phyloP scores from a whole-genome alignment of 92 coral and sea anemone genomes.

The Plumapathes pennacea region DNA sequence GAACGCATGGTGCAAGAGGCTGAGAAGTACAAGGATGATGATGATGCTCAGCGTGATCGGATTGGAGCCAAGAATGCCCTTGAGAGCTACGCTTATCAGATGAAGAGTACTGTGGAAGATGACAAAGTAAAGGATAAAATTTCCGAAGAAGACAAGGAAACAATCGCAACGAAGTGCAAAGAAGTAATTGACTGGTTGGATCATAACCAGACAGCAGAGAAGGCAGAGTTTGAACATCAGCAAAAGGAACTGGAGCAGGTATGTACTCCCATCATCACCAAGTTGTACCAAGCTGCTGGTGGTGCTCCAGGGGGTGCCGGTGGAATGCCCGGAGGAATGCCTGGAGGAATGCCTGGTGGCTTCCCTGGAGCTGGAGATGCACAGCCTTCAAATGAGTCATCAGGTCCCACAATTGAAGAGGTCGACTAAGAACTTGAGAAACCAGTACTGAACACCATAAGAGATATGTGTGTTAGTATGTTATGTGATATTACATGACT shows the following conservation, averaged over 20 bases:
- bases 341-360: constrained; percentile 73
- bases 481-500: too few relatives aligned
- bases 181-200: constrained; percentile 94
- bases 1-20: constrained; percentile 77
- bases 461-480: too few relatives aligned
- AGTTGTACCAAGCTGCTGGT: constrained; percentile 90
- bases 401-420: constrained; percentile 98
- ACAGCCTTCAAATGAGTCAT: constrained; percentile 62
- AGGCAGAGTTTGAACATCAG: constrained; percentile 67
- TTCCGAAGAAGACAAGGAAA: constrained; percentile 81
- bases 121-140: constrained; percentile 93
- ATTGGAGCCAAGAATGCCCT: constrained; percentile 84
- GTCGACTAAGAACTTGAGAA: constrained; percentile 58
- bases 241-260: constrained; percentile 92
- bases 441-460: not conserved
- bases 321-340: constrained; percentile 51
- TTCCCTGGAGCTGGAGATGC: constrained; percentile 62
- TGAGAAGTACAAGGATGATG: constrained; percentile 82
- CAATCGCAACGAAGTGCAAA: constrained; percentile 79
- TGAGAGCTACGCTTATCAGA: constrained; percentile 93
- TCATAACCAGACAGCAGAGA: constrained; percentile 58
- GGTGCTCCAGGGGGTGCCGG: constrained; percentile 37
- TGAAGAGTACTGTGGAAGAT: constrained; percentile 91
- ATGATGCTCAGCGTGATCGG: constrained; percentile 76
- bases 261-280: constrained; percentile 91